Conservation (phyloP, 2,113 vertebrate species). For the Paraplagusia blochii region DNA sequence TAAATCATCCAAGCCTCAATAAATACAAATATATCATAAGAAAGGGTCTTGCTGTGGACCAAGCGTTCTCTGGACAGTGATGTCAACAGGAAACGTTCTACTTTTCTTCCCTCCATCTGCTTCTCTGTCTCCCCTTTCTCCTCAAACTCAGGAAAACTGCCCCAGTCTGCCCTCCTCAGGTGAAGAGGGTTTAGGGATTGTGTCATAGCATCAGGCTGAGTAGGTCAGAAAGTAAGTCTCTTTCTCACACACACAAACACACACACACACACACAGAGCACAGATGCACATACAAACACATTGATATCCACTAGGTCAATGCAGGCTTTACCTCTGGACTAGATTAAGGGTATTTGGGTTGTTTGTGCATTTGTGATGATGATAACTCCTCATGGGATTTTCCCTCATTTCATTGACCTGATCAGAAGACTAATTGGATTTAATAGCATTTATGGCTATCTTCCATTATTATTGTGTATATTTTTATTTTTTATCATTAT, state of each 20-base stretch:
- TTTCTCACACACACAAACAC: conserved; percentile 11
- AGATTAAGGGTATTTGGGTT: conserved; percentile 73
- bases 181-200: conserved; percentile 61
- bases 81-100: conserved; percentile 7
- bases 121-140: conserved; percentile 7
- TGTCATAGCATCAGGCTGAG: conserved; percentile 42
- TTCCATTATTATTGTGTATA: too few species aligned
- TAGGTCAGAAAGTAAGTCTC: conserved; percentile 49
- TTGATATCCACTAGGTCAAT: conserved; percentile 65
- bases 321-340: conserved; percentile 69
- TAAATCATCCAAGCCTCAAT: conserved; percentile 30
- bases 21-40: conserved; percentile 13
- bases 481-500: too few species aligned
- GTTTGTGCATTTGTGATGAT: conserved; percentile 70
- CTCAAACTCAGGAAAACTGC: conserved; percentile 63
- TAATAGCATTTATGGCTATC: conserved; percentile 17
- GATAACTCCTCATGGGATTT: conserved; percentile 63
- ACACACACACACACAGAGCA: conserved; percentile 19
- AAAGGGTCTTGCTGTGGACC: conserved; percentile 12
- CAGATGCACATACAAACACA: conserved; percentile 10
- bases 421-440: conserved; percentile 36
- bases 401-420: conserved; percentile 53
- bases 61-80: conserved; percentile 24
- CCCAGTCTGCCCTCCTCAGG: conserved; percentile 79
- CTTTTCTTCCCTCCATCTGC: background rate